phyloP scores from a whole-genome alignment of 2,113 vertebrate genomes.

The Thermophis baileyi region DNA sequence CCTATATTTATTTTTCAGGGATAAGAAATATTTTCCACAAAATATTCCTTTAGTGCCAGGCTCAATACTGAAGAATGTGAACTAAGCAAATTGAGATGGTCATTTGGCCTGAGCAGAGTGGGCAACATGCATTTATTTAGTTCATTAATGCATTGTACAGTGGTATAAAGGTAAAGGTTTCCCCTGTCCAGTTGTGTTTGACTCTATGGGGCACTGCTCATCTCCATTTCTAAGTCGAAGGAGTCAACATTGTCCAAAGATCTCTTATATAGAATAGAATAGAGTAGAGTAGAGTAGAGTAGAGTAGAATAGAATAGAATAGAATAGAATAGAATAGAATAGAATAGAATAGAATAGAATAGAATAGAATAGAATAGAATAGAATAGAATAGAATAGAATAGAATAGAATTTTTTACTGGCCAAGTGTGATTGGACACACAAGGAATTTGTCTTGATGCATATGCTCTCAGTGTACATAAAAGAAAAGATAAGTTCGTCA shows the following conservation, averaged over 20 bases:
- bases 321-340: too few relatives aligned
- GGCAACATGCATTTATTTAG: background rate
- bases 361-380: too few relatives aligned
- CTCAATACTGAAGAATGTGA: background rate
- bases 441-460: too few relatives aligned
- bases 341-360: too few relatives aligned
- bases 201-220: background rate
- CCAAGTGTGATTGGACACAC: too few relatives aligned
- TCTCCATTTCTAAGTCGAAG: background rate
- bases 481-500: too few relatives aligned
- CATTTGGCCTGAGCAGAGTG: background rate
- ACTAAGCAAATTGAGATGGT: background rate
- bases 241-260: background rate
- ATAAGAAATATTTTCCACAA: background rate
- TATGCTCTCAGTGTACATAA: too few relatives aligned
- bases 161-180: background rate
- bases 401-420: too few relatives aligned
- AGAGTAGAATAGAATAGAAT: too few relatives aligned
- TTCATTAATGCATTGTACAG: background rate
- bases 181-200: background rate
- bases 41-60: background rate
- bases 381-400: too few relatives aligned
- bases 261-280: too few relatives aligned
- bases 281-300: too few relatives aligned
- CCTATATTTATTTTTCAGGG: background rate